These are phyloP conservation scores for Apus apus DNA, from an alignment of 2,113 vertebrate species.

Conservation along the genomic window DNA sequence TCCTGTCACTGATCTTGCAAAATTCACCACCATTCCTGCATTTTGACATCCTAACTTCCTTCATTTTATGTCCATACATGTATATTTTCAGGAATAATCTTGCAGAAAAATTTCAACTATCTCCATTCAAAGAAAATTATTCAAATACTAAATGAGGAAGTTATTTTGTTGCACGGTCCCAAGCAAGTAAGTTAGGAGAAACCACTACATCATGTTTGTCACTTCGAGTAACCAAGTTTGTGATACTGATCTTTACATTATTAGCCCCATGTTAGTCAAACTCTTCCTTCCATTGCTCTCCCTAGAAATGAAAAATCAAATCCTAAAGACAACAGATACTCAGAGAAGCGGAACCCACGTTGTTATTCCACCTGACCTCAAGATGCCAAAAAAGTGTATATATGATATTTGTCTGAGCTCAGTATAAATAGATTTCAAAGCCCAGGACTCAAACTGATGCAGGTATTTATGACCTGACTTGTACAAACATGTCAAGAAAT, in stretches of 20 bases:
- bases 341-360: background rate
- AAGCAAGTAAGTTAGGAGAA: background rate
- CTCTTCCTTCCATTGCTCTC: background rate
- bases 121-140: background rate
- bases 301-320: background rate
- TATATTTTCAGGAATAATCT: background rate
- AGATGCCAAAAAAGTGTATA: background rate
- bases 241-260: background rate
- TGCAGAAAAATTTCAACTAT: background rate
- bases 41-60: background rate
- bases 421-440: background rate
- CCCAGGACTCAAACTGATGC: background rate
- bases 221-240: background rate
- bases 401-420: background rate
- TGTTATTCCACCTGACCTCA: background rate
- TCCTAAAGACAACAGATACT: background rate
- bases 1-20: background rate
- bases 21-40: background rate
- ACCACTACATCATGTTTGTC: background rate
- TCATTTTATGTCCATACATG: background rate
- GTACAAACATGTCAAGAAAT: background rate
- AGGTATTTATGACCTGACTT: background rate
- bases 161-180: background rate
- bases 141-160: background rate
- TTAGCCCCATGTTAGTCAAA: background rate